Evolutionary conservation across 2,113 vertebrate species (phyloP), one percentile per base, ranked within the genome.

Genomic region (Furnarius figulus): DNA sequence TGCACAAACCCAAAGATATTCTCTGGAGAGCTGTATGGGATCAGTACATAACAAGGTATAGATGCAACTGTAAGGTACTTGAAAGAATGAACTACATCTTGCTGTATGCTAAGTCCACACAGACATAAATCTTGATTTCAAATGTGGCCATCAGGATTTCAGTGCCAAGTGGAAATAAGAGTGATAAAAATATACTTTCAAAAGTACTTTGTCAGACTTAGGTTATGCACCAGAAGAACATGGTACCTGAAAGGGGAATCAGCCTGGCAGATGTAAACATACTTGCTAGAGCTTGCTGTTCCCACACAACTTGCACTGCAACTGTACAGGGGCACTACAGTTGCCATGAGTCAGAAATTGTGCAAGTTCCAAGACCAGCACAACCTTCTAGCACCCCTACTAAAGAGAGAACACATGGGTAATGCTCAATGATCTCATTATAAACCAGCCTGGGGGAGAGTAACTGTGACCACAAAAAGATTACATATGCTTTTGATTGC

Each of bases 121-220:
- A 39, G 52, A 71, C 47, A 87, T 73, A 92, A 93, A 93, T 92
- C 67, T 86, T 85, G 20, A 70, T 72, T 93, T 85, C 37, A 81
- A 65, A 81, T 65, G 31, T n/a, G 19, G 52, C 65, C 44, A 93
- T 88, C 31, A 74, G 56, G 65, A 90, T 44, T 75, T 92, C 63
- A 81, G 24, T 58, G 28, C 62, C 56, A 81, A 82, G 35, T 33
- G 40, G 49, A 93, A 94, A 80, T 42, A 68, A 66, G 7, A 84
- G 14, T 5, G 1, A 77, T 75, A 76, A 88, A 89, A 92, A 92
- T 77, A 39, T 30, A 42, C 16, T 70, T 94, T 35, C 52, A 81
- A 56, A 93, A 85, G 49, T 52, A 90, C 52, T 89, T 87, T 44
- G 27, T 81, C 80, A 85, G 76, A 37, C 52, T 90, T 39, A 9